Base-by-base conservation (phyloP, 1,140 invertebrate genomes). In the Anadara kagoshimensis region DNA sequence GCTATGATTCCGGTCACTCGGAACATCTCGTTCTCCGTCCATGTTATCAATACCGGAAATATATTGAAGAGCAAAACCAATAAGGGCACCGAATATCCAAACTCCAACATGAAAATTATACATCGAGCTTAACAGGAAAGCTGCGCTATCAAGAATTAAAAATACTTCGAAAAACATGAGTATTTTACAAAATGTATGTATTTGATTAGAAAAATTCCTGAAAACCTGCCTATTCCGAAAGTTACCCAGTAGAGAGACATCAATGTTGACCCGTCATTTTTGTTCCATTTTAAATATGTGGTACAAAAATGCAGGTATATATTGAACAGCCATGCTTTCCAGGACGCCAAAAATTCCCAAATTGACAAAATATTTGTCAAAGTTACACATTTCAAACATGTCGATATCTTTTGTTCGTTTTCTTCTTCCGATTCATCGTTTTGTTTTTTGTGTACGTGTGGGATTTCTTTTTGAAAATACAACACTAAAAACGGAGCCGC, bases 231-330 rank as follows among this genome's bases (percentile, higher is more conserved):
- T 3, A 74, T 29, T 29, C 75, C 76, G 59, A 81, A 79, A 1
- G 62, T 44, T 18, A 65, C 61, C 81, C 81, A 83, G 49, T 71
- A 83, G 5, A 75, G 43, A 3, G 81, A 79, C 0, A 73, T 75
- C 7, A 77, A 57, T n/a, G 56, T 43, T 5, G 78, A 70, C n/a
- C 75, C 74, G 0, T 75, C 36, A 1, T 29, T 18, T 57, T 79
- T 81, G 29, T 54, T 58, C 78, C 78, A 81, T 2, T 70, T 29
- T 26, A 83, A 53, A 26, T 79, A 62, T 29, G 59, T 45, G 16
- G 79, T 56, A 47, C 68, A 71, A 61, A n/a, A 79, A 81, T 4
- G 76, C 62, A 8, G 70, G 41, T 14, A 83, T 14, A 49, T 69
- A 79, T 20, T 57, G 62, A 0, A 58, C 63, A 20, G 79, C 69